phyloP scores from a whole-genome alignment of 1,140 invertebrate species.

The Halictus rubicundus region DNA sequence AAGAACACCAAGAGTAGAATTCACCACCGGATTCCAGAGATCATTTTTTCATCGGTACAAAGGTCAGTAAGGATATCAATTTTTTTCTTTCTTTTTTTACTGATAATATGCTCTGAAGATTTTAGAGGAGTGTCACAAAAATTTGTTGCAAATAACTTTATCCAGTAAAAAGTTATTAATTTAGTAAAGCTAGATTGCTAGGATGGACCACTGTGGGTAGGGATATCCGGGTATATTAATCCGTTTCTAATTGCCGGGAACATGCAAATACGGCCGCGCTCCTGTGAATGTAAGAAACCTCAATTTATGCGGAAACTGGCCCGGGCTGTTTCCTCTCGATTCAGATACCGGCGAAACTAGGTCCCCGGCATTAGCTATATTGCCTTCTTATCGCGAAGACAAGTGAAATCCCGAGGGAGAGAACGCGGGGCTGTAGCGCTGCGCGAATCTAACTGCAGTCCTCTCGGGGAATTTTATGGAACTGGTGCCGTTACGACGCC shows the following conservation, averaged over 20 bases:
- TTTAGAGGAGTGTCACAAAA: no score
- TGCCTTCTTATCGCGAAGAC: constrained; percentile 50
- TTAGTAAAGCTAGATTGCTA: no score
- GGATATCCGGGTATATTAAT: constrained; percentile 1
- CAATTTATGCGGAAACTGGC: constrained; percentile 26
- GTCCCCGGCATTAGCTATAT: constrained; percentile 40
- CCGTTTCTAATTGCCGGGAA: constrained; percentile 6
- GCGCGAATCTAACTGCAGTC: constrained; percentile 22
- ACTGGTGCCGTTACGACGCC: not conserved
- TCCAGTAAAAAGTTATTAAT: no score
- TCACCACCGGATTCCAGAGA: no score
- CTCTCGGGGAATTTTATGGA: constrained; percentile 39
- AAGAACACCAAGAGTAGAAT: no score
- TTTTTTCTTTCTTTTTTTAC: no score
- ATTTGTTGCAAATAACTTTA: no score
- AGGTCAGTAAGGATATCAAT: no score
- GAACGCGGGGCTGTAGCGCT: not conserved
- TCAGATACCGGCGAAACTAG: constrained; percentile 46
- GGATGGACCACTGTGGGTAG: no score
- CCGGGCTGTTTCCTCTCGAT: not conserved
- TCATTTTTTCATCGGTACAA: no score
- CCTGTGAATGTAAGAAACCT: constrained; percentile 6
- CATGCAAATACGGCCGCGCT: constrained; percentile 9
- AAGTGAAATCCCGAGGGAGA: constrained; percentile 43
- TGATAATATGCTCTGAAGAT: no score